A percentile compares a stretch with the other conserved stretches of the same genome.
Conservation (phyloP, 2,113 vertebrate species). For the Sebastes fasciatus region DNA sequence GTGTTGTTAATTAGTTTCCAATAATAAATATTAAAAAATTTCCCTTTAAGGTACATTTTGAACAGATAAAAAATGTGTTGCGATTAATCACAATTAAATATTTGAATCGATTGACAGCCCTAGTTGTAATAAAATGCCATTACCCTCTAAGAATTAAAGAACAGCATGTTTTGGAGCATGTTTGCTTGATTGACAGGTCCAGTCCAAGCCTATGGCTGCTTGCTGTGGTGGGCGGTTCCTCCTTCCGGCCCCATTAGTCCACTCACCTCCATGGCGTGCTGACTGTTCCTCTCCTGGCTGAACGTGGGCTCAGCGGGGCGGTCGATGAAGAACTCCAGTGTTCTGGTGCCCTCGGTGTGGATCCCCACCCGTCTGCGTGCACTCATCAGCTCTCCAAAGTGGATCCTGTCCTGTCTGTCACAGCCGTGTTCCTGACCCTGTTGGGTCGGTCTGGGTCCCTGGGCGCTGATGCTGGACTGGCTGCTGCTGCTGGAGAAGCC, state of each 20-base stretch:
- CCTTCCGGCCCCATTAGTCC: background rate
- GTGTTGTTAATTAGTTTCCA: too few species aligned
- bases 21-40: too few species aligned
- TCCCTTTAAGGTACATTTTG: too few species aligned
- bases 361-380: constrained; percentile 35
- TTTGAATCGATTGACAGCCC: too few species aligned
- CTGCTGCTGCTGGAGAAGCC: constrained; percentile 71
- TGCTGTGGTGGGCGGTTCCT: background rate
- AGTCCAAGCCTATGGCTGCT: background rate
- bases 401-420: constrained; percentile 84
- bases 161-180: background rate
- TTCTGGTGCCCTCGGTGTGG: constrained; percentile 64
- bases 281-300: constrained; percentile 80
- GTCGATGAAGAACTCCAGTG: constrained; percentile 62
- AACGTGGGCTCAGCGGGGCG: constrained; percentile 53
- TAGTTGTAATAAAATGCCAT: background rate
- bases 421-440: constrained; percentile 76
- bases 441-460: constrained; percentile 55
- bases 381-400: constrained; percentile 72
- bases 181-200: background rate
- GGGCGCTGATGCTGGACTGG: constrained; percentile 43
- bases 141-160: background rate
- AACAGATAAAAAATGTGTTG: too few species aligned
- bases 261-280: constrained; percentile 88
- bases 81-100: too few species aligned